Base-by-base conservation (phyloP, 92 coral and sea anemone genomes). In the Isaurus tuberculatus region DNA sequence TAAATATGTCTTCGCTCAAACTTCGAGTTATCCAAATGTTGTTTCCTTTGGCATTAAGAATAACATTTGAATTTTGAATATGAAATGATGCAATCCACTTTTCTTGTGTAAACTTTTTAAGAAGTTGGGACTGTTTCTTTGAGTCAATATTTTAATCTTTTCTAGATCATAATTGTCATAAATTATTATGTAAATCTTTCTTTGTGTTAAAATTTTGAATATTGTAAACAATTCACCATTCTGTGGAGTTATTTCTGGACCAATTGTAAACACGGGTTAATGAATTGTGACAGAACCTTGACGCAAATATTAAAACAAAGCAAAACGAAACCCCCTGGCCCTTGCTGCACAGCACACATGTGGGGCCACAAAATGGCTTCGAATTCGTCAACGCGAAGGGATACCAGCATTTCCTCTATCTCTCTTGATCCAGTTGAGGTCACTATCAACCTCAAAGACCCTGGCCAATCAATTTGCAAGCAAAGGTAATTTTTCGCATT, bases 191-290 rank as follows among this genome's bases (percentile, higher is more conserved):
- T 30, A 25, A 19, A 5, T 66, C 15, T 15, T 15, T 2, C 1
- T 1, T n/a, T 5, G 11, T 66, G 8, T 25, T 9, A 69, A 25
- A 19, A 6, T 3, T 6, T 55, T 69, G 48, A n/a, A n/a, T 8
- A 34, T 69, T 69, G 10, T 19, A 8, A 36, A 36, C 34, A 43
- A 17, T 28, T 31, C 22, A 8, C 27, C 72, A 65, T 17, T 22
- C 19, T 68, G 22, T 19, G 15, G 6, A 44, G 23, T 8, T 19
- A 26, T 15, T 26, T 22, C 29, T 42, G 58, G 43, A 15, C 44
- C 78, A 72, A 72, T 72, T 72, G 78, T 72, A 72, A 72, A 72
- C 78, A 72, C 23, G 29, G 60, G 26, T 72, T 72, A 72, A 7
- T 72, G 78, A 27, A 72, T 22, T 72, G 61, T 72, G 78, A 72